Conservation (phyloP, 1,140 invertebrate species). For the Zophobas morio region DNA sequence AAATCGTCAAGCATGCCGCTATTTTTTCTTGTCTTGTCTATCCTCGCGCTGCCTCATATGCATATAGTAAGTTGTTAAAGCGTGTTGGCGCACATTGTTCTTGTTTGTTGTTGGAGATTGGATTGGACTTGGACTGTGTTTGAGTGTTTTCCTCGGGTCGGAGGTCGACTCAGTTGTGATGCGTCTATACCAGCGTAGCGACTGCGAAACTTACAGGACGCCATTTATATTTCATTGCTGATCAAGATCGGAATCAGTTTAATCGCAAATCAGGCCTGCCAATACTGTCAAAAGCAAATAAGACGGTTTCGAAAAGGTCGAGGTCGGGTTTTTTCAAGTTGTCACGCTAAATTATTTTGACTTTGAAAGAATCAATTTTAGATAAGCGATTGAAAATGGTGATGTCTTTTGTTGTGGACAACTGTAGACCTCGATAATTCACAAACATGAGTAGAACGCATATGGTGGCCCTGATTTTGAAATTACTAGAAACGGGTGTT, state of each 20-base stretch:
- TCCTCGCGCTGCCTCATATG: conserved; percentile 46
- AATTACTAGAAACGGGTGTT: too few relatives aligned
- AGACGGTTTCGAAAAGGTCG: conserved; percentile 26
- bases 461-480: too few relatives aligned
- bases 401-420: too few relatives aligned
- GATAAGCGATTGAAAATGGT: neutral
- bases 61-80: conserved; percentile 47
- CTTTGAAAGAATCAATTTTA: conserved; percentile 29
- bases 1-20: conserved; percentile 43
- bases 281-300: conserved; percentile 23
- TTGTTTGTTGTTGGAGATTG: conserved; percentile 46
- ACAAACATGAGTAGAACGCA: too few relatives aligned
- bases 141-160: conserved; percentile 44
- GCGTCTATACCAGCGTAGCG: conserved; percentile 41
- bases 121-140: conserved; percentile 46
- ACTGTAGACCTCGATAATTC: too few relatives aligned
- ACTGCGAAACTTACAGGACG: conserved; percentile 32
- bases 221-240: conserved; percentile 14
- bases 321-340: conserved; percentile 1
- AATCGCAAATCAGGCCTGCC: conserved; percentile 20
- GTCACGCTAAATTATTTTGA: conserved; percentile 22
- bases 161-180: conserved; percentile 43
- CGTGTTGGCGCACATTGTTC: conserved; percentile 44
- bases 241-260: conserved; percentile 28
- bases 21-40: conserved; percentile 45